Percentiles rank a stretch among this genome's conserved stretches.
Conservation (phyloP, 1,140 invertebrate species). For the Sycobia sp. region DNA sequence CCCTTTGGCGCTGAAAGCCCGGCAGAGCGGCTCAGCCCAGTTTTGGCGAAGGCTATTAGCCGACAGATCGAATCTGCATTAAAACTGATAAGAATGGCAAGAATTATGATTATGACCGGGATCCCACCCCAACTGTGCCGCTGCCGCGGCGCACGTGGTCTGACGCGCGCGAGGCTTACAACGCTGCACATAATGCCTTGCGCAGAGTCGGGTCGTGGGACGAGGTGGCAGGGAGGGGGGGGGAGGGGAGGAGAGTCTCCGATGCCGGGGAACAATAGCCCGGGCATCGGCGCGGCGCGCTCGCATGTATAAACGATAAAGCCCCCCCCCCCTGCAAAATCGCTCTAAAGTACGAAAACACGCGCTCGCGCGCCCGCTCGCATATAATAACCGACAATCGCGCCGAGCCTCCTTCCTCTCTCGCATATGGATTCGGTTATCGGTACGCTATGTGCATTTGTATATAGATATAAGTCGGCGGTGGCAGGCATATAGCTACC, state of each 20-base stretch:
- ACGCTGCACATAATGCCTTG: slow-evolving; percentile 1
- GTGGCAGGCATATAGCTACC: background rate
- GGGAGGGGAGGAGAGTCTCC: too few relatives aligned
- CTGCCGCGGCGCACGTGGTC: background rate
- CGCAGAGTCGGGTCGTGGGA: background rate
- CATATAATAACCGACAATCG: slow-evolving; percentile 21
- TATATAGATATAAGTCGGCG: too few relatives aligned
- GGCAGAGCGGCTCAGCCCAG: slow-evolving; percentile 2
- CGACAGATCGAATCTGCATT: slow-evolving; percentile 22
- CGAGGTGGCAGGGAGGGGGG: too few relatives aligned
- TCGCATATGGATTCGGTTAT: too few relatives aligned
- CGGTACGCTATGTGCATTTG: too few relatives aligned
- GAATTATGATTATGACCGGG: slow-evolving; percentile 30
- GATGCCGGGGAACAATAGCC: slow-evolving; percentile 8
- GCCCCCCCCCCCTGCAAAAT: slow-evolving; percentile 25
- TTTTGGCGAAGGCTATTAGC: slow-evolving; percentile 24
- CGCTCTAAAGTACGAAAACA: slow-evolving; percentile 31
- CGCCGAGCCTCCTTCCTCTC: background rate
- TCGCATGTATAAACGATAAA: slow-evolving; percentile 9
- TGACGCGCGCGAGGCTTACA: background rate
- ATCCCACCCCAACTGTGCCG: slow-evolving; percentile 5
- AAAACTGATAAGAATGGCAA: slow-evolving; percentile 16
- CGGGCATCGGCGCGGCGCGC: background rate
- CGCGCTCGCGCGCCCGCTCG: slow-evolving; percentile 1
- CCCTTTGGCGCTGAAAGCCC: slow-evolving; percentile 2